Percentiles rank a stretch among this genome's conserved stretches.
These are phyloP conservation scores for Ramphastos sulfuratus DNA, from an alignment of 2,113 vertebrate genomes.

Conservation along the genomic window DNA sequence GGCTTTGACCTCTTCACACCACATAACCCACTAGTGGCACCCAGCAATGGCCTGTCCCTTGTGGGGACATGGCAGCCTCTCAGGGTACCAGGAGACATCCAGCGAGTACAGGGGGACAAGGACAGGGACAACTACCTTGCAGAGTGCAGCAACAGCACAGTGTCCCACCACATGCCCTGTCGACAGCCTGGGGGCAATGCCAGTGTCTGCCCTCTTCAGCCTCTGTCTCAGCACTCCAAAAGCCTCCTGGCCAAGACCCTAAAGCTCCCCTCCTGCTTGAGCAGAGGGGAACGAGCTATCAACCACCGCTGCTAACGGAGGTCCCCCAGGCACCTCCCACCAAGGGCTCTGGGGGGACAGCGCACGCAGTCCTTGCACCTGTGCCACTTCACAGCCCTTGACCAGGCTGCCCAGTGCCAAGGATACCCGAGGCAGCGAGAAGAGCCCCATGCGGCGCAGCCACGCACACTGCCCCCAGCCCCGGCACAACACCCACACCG, in stretches of 20 bases:
- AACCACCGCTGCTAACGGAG: fast-evolving
- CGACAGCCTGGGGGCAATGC: not conserved
- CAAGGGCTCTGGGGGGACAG: not conserved
- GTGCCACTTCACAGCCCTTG: fast-evolving
- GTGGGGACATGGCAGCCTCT: not conserved
- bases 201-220: not conserved
- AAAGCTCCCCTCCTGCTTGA: not conserved
- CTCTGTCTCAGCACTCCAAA: not conserved
- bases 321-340: not conserved
- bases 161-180: fast-evolving
- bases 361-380: fast-evolving
- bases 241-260: not conserved
- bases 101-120: not conserved
- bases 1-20: not conserved
- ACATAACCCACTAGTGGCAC: not conserved
- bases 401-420: fast-evolving
- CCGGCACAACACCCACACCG: not conserved
- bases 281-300: not conserved
- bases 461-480: not conserved
- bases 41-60: not conserved
- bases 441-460: not conserved
- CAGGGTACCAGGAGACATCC: not conserved
- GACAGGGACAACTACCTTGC: fast-evolving
- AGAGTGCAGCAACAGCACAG: fast-evolving
- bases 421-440: not conserved